Percentiles rank a stretch among this genome's conserved stretches.
Conservation (phyloP, 2,113 vertebrate species). For the Ageneiosus marmoratus region DNA sequence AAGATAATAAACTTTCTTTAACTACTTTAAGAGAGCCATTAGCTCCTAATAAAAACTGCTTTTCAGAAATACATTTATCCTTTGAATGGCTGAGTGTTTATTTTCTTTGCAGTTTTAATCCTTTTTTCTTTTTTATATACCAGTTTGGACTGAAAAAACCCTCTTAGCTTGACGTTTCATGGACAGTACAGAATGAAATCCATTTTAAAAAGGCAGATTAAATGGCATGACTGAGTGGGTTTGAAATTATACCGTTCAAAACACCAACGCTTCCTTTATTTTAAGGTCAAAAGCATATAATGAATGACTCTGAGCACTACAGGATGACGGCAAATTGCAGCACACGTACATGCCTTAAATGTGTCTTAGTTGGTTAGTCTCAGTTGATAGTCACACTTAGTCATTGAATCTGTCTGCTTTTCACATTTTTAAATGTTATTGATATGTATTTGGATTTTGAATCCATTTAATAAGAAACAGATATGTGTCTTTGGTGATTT, state of each 20-base stretch:
- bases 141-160: not conserved
- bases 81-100: not conserved
- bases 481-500: not conserved
- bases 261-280: constrained; percentile 31
- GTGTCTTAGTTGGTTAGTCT: not conserved
- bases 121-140: not conserved
- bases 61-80: not conserved
- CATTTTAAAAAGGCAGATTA: not conserved
- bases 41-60: not conserved
- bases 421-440: not conserved
- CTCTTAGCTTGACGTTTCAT: not conserved
- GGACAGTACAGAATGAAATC: constrained; percentile 3
- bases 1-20: not conserved
- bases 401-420: not conserved
- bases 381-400: not conserved
- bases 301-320: constrained; percentile 22
- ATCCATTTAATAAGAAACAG: not conserved
- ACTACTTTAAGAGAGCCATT: not conserved
- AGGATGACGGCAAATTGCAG: not conserved
- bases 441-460: not conserved
- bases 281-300: constrained; percentile 36
- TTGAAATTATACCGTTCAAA: constrained; percentile 28
- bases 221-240: constrained; percentile 27
- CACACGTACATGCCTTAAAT: not conserved
- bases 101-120: not conserved